Base-by-base conservation (phyloP, 1,140 invertebrate species). In the Heterodera schachtii region DNA sequence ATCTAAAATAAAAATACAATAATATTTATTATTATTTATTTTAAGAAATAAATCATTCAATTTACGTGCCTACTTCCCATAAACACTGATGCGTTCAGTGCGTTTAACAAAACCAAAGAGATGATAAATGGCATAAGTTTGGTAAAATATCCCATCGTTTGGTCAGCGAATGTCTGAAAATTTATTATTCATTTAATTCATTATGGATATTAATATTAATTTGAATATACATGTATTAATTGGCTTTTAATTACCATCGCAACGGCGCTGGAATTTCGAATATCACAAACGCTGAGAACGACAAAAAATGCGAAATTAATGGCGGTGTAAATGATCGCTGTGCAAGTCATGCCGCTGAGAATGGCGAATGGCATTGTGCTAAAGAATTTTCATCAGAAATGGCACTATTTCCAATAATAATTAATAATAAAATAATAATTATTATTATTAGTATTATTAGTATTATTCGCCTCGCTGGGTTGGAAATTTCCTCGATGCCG, bases 61-160 rank as follows among this genome's bases (percentile, higher is more conserved):
- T 47, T 44, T 21, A 64, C 21, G 73, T 70, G 87, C 86, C 86
- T 83, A 44, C 86, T 87, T 8, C 82, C 87, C n/a, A 81, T 81
- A 73, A 89, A 89, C 19, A 89, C 85, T 31, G 86, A 89, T 31
- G 84, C 84, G 75, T 89, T 89, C 9, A 89, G 67, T 9, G 85
- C 83, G 44, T 88, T 88, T 46, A 89, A 81, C 16, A 89, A 67
- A n/a, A 89, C 66, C 31, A 89, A 69, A 67, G 77, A 78, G 44
- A 90, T 83, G 66, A 89, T 79, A 16, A 90, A 80, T 19, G 88
- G 88, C 49, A 89, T 90, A 6, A 84, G 52, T 79, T 88, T 86
- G n/a, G 75, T 64, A 60, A 89, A 85, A 52, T 81, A 46, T 3
- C 88, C 88, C n/a, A 89, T 83, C 21, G 87, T 81, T 13, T 80